Base-by-base conservation (phyloP, 2,888 invertebrate species). In the Drosophila neonasuta region DNA sequence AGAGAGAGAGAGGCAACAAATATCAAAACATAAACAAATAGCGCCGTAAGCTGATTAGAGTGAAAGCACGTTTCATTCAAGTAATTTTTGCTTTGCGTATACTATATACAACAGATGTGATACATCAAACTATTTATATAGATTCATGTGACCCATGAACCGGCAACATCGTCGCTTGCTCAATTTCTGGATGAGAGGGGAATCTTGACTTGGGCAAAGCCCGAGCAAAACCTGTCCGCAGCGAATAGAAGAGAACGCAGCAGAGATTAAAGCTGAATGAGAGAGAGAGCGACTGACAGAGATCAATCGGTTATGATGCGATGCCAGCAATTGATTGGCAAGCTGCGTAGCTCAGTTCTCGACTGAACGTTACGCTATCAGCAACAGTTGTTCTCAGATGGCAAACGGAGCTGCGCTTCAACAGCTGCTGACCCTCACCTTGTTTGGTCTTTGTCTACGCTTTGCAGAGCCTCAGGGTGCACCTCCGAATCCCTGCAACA, bases 401-500 rank as follows among this genome's bases (percentile, higher is more conserved):
- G 68, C 49, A 15, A 48, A 32, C 46, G 41, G 41, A 5, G 9
- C 32, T 32, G 36, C 36, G 11, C 36, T 20, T 32, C 45, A 32
- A 36, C 45, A 32, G 6, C 34, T 20, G 17, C 44, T 60, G n/a
- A 20, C 34, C 29, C n/a, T 49, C 15, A 17, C 9, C 48, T n/a
- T 49, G 29, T 17, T 57, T 42, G 48, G 56, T 15, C 50, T 78
- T 59, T 61, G 57, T 24, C 32, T 77, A 20, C n/a, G 34, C 9
- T 3, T 46, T n/a, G 67, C 20, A 0, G 20, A 30, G 48, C 48
- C 67, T 2, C 76, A 84, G 32, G 45, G 63, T 0, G 45, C 71
- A 34, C 85, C 88, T 13, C 46, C 52, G 7, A 84, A 73, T 20
- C 41, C 56, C 1, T 84, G 84, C 11, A 61, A 55, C 1, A 42